A percentile compares a stretch with the other conserved stretches of the same genome.
phyloP scores from a whole-genome alignment of 2,888 invertebrate genomes.

The Clepsis dumicolana region DNA sequence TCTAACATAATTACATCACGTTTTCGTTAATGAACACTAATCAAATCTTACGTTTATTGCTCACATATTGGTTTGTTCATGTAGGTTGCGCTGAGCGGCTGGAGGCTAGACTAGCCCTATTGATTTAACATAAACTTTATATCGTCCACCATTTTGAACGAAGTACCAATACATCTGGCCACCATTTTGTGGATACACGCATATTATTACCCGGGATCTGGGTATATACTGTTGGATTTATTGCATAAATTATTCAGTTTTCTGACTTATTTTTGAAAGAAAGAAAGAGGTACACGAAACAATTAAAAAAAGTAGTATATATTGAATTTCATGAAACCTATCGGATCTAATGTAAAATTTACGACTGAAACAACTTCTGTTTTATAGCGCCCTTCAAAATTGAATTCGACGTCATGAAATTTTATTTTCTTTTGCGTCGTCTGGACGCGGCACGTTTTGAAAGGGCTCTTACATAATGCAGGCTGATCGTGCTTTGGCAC shows the following conservation, averaged over 20 bases:
- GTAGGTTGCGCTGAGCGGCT: constrained; percentile 28
- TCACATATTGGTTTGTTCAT: constrained; percentile 13
- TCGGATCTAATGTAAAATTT: constrained; percentile 29
- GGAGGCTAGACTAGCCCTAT: constrained; percentile 61
- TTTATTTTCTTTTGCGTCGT: constrained; percentile 35
- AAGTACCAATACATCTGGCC: constrained; percentile 60
- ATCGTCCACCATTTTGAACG: constrained; percentile 75
- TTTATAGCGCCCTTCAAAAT: constrained; percentile 37
- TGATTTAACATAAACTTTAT: constrained; percentile 73
- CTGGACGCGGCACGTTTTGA: constrained; percentile 23
- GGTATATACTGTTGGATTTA: neutral
- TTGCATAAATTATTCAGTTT: neutral
- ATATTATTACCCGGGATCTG: neutral
- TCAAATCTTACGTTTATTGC: neutral
- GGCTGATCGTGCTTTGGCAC: constrained; percentile 57
- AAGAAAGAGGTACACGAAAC: neutral
- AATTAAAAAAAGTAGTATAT: neutral
- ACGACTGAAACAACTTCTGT: constrained; percentile 27
- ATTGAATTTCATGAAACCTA: constrained; percentile 18
- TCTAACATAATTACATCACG: neutral
- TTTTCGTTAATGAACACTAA: neutral
- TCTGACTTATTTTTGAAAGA: neutral
- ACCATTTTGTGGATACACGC: constrained; percentile 59
- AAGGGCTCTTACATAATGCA: constrained; percentile 38
- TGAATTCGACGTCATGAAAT: constrained; percentile 40